Conservation (phyloP, 2,797 vertebrate species). For the Psittacula echo region DNA sequence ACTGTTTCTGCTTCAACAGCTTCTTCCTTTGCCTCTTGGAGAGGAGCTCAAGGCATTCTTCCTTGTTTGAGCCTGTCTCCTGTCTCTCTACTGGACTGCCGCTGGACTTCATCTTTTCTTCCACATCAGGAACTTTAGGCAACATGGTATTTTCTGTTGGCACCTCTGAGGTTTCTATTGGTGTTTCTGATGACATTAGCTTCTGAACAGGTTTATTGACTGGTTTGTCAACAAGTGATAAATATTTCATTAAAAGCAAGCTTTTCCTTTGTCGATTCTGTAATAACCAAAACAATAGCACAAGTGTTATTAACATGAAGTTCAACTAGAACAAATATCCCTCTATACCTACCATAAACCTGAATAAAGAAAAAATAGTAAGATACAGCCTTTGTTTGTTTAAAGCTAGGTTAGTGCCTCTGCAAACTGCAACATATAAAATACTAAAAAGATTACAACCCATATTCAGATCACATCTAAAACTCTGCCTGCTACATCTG, state of each 20-base stretch:
- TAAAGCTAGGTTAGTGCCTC: neutral
- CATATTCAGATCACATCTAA: neutral
- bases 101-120: constrained; percentile 6
- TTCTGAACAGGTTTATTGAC: neutral
- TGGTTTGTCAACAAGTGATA: neutral
- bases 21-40: constrained; percentile 94
- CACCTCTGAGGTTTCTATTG: neutral
- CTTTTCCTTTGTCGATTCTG: neutral
- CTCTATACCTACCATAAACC: neutral
- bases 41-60: constrained; percentile 62
- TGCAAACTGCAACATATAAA: neutral
- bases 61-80: neutral
- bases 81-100: neutral
- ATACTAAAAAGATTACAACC: neutral
- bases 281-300: neutral
- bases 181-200: constrained; percentile 58
- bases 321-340: neutral
- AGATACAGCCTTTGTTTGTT: neutral
- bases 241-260: neutral
- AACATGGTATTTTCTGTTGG: neutral
- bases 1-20: constrained; percentile 90
- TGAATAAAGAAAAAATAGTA: neutral
- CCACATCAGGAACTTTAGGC: neutral
- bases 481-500: neutral
- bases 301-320: neutral